Evolutionary conservation across 2,113 vertebrate genomes (phyloP).

Genomic region (Furnarius figulus): DNA sequence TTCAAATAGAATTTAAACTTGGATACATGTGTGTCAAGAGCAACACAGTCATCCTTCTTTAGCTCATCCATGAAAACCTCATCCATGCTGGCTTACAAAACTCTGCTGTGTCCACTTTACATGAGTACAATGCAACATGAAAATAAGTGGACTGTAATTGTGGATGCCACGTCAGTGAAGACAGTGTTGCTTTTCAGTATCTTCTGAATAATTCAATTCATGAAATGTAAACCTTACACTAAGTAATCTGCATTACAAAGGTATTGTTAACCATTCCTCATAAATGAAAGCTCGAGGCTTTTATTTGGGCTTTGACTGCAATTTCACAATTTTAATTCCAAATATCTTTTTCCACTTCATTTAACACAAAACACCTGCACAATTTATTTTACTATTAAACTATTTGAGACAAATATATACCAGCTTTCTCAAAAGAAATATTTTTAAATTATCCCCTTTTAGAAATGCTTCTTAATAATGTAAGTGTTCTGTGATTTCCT

Average conservation of each 20-base stretch:
- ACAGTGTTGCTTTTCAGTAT: neutral
- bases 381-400: neutral
- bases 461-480: neutral
- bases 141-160: neutral
- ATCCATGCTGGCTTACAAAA: neutral
- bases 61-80: neutral
- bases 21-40: neutral
- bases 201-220: neutral
- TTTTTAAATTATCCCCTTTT: neutral
- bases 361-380: neutral
- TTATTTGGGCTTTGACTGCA: neutral
- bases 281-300: neutral
- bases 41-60: neutral
- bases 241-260: neutral
- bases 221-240: neutral
- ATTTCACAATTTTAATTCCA: neutral
- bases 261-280: neutral
- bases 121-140: neutral
- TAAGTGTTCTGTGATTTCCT: neutral
- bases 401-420: neutral
- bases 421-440: neutral
- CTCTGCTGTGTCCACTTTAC: neutral
- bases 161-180: neutral
- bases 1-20: neutral
- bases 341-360: neutral